Conservation (phyloP, 1,140 invertebrate species). For the Atta texana region DNA sequence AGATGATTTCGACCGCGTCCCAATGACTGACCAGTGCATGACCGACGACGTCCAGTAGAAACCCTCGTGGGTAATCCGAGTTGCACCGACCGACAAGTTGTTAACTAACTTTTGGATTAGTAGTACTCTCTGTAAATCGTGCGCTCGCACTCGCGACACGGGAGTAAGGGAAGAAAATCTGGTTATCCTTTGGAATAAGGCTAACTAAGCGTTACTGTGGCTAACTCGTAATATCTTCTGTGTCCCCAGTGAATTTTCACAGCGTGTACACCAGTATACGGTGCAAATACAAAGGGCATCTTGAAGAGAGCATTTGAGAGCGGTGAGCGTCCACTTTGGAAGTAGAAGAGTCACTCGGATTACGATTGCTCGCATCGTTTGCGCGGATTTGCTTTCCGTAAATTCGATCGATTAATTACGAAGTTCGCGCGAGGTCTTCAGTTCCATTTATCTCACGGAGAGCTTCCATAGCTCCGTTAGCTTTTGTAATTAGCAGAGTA, state of each 20-base stretch:
- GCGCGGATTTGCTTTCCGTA: not conserved
- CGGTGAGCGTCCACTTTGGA: constrained; percentile 30
- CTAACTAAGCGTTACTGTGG: constrained; percentile 10
- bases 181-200: constrained; percentile 23
- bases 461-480: not conserved
- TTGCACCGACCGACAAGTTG: constrained; percentile 20
- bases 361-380: constrained; percentile 41
- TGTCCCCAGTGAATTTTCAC: constrained; percentile 23
- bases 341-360: constrained; percentile 2
- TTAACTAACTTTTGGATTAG: constrained; percentile 25
- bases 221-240: not conserved
- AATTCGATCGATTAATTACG: constrained; percentile 4
- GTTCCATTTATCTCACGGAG: not conserved
- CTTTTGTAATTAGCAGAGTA: constrained; percentile 30
- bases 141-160: not conserved
- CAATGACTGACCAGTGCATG: not conserved
- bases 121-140: constrained; percentile 12
- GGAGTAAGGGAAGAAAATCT: not conserved
- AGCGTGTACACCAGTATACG: constrained; percentile 4
- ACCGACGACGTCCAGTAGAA: not conserved
- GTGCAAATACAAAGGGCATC: constrained; percentile 9
- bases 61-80: not conserved
- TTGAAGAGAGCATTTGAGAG: not conserved
- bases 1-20: not conserved
- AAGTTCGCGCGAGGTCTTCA: not conserved